Evolutionary conservation across 2,888 invertebrate species (phyloP), one percentile per base, ranked within the genome.

Genomic region (Chrysodeixis includens): DNA sequence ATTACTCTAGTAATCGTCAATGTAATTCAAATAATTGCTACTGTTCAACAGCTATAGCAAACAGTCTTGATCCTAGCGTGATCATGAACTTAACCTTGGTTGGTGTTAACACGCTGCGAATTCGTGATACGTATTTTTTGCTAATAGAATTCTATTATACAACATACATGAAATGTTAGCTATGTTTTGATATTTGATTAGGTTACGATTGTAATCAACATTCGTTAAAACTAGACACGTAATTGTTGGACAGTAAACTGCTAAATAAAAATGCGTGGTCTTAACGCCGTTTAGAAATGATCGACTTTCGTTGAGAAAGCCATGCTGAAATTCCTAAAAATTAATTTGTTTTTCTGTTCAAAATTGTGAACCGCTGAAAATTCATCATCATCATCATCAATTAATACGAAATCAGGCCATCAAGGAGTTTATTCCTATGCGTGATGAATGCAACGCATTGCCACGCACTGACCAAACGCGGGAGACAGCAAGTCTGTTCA

Each of bases 51-150:
- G 22, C 53, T 62, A 20, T n/a, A 22, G 57, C 65, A 61, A 76
- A 66, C 63, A 67, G 49, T 64, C 56, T 77, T 64, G 51, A 65
- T 77, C 74, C 66, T 70, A 55, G 40, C 64, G 51, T 55, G 61
- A 62, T 70, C 71, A 8, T 83, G 81, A 83, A 78, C 81, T 81
- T 79, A 60, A 58, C 81, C 79, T 81, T 81, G 68, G 32, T 58
- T 8, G 51, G 58, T 51, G 46, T 54, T 46, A 44, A 40, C 66
- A 72, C 60, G 69, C 26, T 46, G 53, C 54, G 26, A 51, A 14
- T 60, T 69, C 67, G 44, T 76, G 58, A 49, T 61, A 22, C n/a
- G 56, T 60, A 61, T 62, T 26, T 61, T 70, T 71, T 64, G 65
- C 5, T 16, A 40, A 9, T 18, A 30, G 26, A 30, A 57, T 46